phyloP scores from a whole-genome alignment of 2,797 vertebrate species.

The Anolis apletophallus region DNA sequence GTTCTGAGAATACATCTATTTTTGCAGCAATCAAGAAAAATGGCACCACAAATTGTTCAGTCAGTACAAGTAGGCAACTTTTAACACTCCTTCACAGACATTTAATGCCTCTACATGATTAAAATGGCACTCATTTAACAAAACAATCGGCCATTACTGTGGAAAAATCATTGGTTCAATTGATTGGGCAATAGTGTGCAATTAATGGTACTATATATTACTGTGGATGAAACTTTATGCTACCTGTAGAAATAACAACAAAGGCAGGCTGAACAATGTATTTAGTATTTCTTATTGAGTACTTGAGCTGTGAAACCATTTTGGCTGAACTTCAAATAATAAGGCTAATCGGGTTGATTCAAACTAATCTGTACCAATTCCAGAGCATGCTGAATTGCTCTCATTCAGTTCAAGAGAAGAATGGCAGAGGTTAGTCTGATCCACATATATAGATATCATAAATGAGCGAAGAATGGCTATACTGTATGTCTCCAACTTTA shows the following conservation, averaged over 20 bases:
- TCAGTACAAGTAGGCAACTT: background rate
- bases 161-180: background rate
- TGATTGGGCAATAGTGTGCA: conserved; percentile 10
- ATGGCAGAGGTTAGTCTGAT: too few relatives aligned
- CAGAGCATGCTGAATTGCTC: too few relatives aligned
- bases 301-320: too few relatives aligned
- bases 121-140: conserved; percentile 3
- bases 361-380: too few relatives aligned
- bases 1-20: background rate
- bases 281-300: background rate
- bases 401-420: too few relatives aligned
- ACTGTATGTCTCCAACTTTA: too few relatives aligned
- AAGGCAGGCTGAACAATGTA: background rate
- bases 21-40: background rate
- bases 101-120: background rate
- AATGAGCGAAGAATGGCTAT: too few relatives aligned
- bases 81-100: background rate
- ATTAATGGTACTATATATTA: conserved; percentile 3
- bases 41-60: background rate
- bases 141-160: background rate
- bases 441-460: too few relatives aligned
- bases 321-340: too few relatives aligned
- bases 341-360: too few relatives aligned
- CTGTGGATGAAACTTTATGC: background rate
- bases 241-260: background rate